Conservation (phyloP, 2,888 invertebrate species). For the Hypolimnas misippus region DNA sequence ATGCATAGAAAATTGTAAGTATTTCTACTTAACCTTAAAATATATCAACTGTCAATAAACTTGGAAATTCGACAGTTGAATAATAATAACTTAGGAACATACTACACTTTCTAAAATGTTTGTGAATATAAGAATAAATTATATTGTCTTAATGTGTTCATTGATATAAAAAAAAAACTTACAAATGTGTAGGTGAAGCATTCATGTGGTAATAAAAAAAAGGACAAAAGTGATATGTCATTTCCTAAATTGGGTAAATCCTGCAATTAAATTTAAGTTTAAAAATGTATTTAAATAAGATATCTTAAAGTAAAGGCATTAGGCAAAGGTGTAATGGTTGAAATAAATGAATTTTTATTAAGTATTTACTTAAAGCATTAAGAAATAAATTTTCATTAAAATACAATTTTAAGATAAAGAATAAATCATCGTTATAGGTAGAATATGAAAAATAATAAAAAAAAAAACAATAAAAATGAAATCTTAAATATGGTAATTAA, state of each 20-base stretch:
- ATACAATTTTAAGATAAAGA: too few relatives aligned
- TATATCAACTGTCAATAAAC: neutral
- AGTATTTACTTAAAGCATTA: too few relatives aligned
- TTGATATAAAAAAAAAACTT: neutral
- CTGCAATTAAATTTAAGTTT: too few relatives aligned
- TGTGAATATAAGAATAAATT: neutral
- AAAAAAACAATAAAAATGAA: neutral
- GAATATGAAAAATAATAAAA: neutral
- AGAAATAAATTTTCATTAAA: too few relatives aligned
- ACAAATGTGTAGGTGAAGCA: too few relatives aligned
- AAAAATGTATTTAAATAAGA: too few relatives aligned
- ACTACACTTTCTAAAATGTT: neutral
- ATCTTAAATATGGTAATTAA: slow-evolving; percentile 1
- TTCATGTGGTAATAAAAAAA: neutral
- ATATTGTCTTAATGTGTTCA: neutral
- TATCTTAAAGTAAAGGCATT: too few relatives aligned
- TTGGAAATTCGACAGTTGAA: neutral
- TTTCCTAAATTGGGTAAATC: too few relatives aligned
- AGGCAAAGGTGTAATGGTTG: too few relatives aligned
- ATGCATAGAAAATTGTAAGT: slow-evolving; percentile 80
- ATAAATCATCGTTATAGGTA: neutral
- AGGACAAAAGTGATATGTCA: neutral
- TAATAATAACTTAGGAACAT: neutral
- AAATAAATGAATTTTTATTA: too few relatives aligned
- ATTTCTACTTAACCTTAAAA: slow-evolving; percentile 37